Evolutionary conservation across 1,140 invertebrate species (phyloP).

Genomic region (Asbolus verrucosus): DNA sequence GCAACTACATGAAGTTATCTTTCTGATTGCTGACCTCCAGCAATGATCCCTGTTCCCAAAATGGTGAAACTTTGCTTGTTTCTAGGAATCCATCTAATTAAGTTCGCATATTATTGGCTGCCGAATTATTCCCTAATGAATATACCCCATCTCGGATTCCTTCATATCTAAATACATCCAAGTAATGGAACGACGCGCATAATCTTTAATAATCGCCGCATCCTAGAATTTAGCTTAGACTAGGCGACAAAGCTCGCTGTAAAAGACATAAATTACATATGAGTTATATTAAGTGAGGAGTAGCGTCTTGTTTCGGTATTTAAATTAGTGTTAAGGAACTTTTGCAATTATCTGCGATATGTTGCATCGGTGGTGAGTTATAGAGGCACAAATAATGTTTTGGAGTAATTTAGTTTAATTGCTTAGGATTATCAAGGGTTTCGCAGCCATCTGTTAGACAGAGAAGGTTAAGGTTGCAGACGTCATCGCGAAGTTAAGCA

Average conservation of each 20-base stretch:
- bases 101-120: slow-evolving; percentile 46
- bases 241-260: background rate
- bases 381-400: slow-evolving; percentile 39
- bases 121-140: slow-evolving; percentile 39
- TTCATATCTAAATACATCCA: background rate
- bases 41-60: background rate
- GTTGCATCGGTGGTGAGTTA: slow-evolving; percentile 42
- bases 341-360: slow-evolving; percentile 41
- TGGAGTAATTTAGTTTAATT: slow-evolving; percentile 50
- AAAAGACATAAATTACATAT: slow-evolving; percentile 16
- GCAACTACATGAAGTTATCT: slow-evolving; percentile 1
- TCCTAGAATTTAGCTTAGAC: slow-evolving; percentile 16
- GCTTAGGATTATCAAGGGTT: slow-evolving; percentile 43
- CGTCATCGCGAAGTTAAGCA: no score
- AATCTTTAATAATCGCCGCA: slow-evolving; percentile 33
- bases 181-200: background rate
- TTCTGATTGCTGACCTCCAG: background rate
- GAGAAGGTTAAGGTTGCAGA: no score
- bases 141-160: slow-evolving; percentile 19
- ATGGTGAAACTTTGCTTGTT: slow-evolving; percentile 15
- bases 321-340: slow-evolving; percentile 37
- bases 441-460: background rate
- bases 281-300: background rate
- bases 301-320: slow-evolving; percentile 38
- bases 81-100: slow-evolving; percentile 40